phyloP scores from a whole-genome alignment of 2,888 invertebrate genomes.

The Myathropa florea region DNA sequence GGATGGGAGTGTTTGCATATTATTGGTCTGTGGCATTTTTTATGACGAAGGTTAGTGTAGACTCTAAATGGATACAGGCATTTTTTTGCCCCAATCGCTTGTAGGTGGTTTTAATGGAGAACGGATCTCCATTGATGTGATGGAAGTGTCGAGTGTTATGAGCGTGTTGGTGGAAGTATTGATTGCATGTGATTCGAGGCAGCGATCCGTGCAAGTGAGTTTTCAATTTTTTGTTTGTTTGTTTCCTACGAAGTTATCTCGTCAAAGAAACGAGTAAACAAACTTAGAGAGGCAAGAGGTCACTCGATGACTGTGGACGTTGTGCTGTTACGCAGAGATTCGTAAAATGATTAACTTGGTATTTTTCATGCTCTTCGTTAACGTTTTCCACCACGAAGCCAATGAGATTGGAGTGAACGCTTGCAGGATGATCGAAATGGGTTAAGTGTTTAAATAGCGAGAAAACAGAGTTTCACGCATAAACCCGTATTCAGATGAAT shows the following conservation, averaged over 20 bases:
- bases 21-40: slow-evolving; percentile 34
- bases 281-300: background rate
- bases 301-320: too few relatives aligned
- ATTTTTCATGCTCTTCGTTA: too few relatives aligned
- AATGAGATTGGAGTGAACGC: too few relatives aligned
- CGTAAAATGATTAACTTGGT: too few relatives aligned
- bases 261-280: background rate
- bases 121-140: slow-evolving; percentile 30
- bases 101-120: background rate
- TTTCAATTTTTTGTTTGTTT: background rate
- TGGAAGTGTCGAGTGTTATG: slow-evolving; percentile 50
- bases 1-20: slow-evolving; percentile 53
- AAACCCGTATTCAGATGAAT: too few relatives aligned
- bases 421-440: too few relatives aligned
- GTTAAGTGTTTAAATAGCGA: too few relatives aligned
- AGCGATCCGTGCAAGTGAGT: slow-evolving; percentile 13
- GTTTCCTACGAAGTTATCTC: background rate
- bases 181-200: slow-evolving; percentile 44
- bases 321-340: too few relatives aligned
- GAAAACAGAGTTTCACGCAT: too few relatives aligned
- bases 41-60: background rate
- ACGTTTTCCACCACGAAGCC: too few relatives aligned
- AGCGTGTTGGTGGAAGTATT: slow-evolving; percentile 27
- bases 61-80: slow-evolving; percentile 23
- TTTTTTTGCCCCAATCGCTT: slow-evolving; percentile 11